Base-by-base conservation (phyloP, 2,888 invertebrate species). In the Blastobasis adustella region DNA sequence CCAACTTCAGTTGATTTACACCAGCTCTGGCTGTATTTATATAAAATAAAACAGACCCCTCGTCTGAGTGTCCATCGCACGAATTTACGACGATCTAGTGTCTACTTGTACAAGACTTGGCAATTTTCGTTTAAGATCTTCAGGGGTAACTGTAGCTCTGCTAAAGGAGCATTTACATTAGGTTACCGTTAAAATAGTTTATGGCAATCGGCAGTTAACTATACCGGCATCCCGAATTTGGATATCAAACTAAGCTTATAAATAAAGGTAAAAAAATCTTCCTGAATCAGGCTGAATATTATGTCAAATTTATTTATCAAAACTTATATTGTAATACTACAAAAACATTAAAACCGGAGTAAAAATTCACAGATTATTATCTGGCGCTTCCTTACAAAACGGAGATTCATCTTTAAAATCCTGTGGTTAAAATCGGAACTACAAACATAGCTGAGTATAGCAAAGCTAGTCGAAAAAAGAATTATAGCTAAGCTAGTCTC, bases 1-100 rank as follows among this genome's bases (percentile, higher is more conserved):
- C n/a, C n/a, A 23, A 23, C 23, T 23, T 23, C 23, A 3, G 1
- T 23, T 23, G 23, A 23, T 42, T 42, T 42, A 5, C 10, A 42
- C 6, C 50, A 50, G 37, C 53, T 44, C 48, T 49, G 60, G 55
- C 57, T 61, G 65, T 74, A 73, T 79, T 73, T 71, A 68, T 69
- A 73, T 64, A 72, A 73, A 73, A 72, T 60, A 71, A 71, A 73
- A 66, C 58, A 64, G 59, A 56, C 60, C 58, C 55, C 59, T 46
- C 55, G 58, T 56, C 49, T 54, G 54, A 59, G 57, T 66, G 69
- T 69, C 61, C 62, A 58, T 58, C 58, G 55, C 54, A 60, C 64
- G 58, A 67, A 73, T 73, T 71, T 71, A 69, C 64, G 63, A 56
- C 52, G 55, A 59, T 56, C 58, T 54, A 53, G 52, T 23, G 23